Evolutionary conservation across 2,797 vertebrate genomes (phyloP).

Genomic region (Decapterus maruadsi): DNA sequence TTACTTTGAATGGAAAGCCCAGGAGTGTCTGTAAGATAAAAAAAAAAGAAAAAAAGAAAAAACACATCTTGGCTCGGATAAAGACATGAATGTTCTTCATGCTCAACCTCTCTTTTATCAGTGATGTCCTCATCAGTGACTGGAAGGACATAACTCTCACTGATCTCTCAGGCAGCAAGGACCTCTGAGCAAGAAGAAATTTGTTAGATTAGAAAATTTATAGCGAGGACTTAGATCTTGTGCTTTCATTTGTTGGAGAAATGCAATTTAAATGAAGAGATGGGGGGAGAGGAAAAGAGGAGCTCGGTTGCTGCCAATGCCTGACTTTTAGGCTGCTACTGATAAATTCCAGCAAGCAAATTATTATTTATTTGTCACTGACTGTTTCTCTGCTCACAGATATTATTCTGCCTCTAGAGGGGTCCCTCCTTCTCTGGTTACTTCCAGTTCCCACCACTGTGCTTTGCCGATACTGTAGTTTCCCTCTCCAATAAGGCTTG

Average conservation of each 20-base stretch:
- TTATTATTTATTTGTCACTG: constrained; percentile 55
- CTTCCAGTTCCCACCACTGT: constrained; percentile 41
- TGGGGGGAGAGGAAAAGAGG: constrained; percentile 17
- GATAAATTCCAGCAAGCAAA: constrained; percentile 60
- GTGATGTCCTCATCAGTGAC: constrained; percentile 72
- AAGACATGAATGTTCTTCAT: constrained; percentile 69
- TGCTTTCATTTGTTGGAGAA: constrained; percentile 53
- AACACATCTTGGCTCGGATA: constrained; percentile 45
- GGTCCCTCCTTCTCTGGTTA: constrained; percentile 56
- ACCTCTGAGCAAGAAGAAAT: constrained; percentile 58
- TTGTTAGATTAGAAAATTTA: constrained; percentile 58
- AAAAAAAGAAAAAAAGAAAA: constrained; percentile 34
- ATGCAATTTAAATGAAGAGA: constrained; percentile 37
- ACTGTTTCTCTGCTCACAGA: constrained; percentile 45
- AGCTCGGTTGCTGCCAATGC: constrained; percentile 36
- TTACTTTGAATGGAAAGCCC: constrained; percentile 63
- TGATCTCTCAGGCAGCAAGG: constrained; percentile 49
- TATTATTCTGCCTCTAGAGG: constrained; percentile 44
- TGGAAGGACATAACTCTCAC: constrained; percentile 69
- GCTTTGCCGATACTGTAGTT: constrained; percentile 44
- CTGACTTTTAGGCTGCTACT: constrained; percentile 58
- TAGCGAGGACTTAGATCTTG: constrained; percentile 36
- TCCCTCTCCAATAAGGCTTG: constrained; percentile 54
- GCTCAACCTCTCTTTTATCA: constrained; percentile 71
- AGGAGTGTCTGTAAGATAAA: constrained; percentile 64